A percentile compares a stretch with the other conserved stretches of the same genome.
Conservation (phyloP, 2,888 invertebrate species). For the Frankliniella fusca region DNA sequence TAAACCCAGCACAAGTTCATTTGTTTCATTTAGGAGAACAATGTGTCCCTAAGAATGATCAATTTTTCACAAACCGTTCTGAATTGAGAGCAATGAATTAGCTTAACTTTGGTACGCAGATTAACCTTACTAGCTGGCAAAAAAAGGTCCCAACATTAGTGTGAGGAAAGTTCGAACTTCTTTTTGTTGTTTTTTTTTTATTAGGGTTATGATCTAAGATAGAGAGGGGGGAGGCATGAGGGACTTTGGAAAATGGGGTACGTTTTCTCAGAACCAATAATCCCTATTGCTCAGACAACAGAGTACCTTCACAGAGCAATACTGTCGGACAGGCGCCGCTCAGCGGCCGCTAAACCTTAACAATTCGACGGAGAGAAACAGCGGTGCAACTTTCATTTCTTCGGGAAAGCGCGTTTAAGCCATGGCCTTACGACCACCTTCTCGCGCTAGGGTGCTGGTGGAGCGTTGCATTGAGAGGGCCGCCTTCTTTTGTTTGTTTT, state of each 20-base stretch:
- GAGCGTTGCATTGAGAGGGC: too few relatives aligned
- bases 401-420: too few relatives aligned
- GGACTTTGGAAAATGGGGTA: constrained; percentile 4
- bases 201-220: constrained; percentile 11
- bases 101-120: constrained; percentile 22
- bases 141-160: constrained; percentile 24
- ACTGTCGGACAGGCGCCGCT: neutral
- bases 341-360: too few relatives aligned
- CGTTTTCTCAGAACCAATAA: constrained; percentile 25
- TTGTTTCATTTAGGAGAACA: constrained; percentile 29
- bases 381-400: too few relatives aligned
- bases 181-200: constrained; percentile 6
- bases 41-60: constrained; percentile 7
- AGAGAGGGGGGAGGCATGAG: constrained; percentile 1
- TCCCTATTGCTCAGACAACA: constrained; percentile 14
- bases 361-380: too few relatives aligned
- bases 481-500: too few relatives aligned
- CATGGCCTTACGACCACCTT: too few relatives aligned
- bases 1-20: neutral
- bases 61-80: constrained; percentile 20
- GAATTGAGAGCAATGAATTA: neutral
- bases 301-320: constrained; percentile 10
- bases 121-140: constrained; percentile 10
- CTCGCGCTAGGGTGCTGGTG: too few relatives aligned
- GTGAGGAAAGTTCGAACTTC: neutral